phyloP scores from a whole-genome alignment of 2,113 vertebrate species.

The Dolichallabes microphthalmus region DNA sequence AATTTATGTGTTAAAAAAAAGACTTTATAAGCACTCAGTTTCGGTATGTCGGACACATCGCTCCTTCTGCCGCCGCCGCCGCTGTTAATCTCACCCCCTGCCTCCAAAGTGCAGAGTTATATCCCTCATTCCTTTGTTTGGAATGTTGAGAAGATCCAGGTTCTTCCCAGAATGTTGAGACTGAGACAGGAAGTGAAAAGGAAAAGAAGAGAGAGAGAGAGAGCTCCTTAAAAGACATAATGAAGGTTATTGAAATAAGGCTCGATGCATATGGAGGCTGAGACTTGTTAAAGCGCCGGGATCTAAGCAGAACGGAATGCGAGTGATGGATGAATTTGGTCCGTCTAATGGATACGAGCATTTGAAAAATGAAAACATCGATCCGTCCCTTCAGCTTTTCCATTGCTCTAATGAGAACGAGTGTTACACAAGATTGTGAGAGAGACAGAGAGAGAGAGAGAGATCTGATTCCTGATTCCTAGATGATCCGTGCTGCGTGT shows the following conservation, averaged over 20 bases:
- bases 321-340: constrained; percentile 57
- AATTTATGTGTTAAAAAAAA: constrained; percentile 44
- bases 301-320: constrained; percentile 54
- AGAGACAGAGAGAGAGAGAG: constrained; percentile 11
- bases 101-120: constrained; percentile 22
- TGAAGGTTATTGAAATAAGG: constrained; percentile 55
- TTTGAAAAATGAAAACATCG: constrained; percentile 61
- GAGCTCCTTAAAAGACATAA: constrained; percentile 50
- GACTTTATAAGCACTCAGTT: constrained; percentile 46
- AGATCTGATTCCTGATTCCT: constrained; percentile 13
- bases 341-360: constrained; percentile 58
- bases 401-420: constrained; percentile 53
- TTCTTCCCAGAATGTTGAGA: neutral
- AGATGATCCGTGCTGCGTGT: neutral
- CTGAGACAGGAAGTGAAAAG: neutral
- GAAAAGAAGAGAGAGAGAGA: neutral
- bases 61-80: neutral
- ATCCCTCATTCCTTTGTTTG: neutral
- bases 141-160: constrained; percentile 18
- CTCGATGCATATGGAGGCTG: constrained; percentile 50
- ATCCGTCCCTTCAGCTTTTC: constrained; percentile 53
- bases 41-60: constrained; percentile 27
- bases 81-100: constrained; percentile 32
- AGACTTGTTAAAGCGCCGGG: constrained; percentile 57
- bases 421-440: constrained; percentile 47